Percentiles rank a stretch among this genome's conserved stretches.
Conservation (phyloP, 2,797 vertebrate species). For the Sciaenops ocellatus region DNA sequence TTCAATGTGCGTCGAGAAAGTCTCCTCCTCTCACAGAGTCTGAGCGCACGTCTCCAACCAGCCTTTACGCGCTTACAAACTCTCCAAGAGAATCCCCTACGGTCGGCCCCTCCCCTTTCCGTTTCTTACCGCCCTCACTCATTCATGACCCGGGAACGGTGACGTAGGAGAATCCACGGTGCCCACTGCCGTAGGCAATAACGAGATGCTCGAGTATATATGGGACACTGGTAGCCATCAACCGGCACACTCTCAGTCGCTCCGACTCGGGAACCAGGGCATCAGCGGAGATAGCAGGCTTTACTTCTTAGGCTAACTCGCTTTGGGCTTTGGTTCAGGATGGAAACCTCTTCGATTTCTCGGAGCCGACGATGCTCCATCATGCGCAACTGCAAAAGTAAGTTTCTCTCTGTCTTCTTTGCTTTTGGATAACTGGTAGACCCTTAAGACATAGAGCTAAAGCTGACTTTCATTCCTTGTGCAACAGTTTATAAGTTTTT, state of each 20-base stretch:
- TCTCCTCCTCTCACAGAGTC: slow-evolving; percentile 75
- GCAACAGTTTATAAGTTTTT: slow-evolving; percentile 21
- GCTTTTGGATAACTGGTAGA: slow-evolving; percentile 13
- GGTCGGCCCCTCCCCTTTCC: slow-evolving; percentile 82
- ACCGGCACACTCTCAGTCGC: slow-evolving; percentile 87
- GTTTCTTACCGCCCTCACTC: slow-evolving; percentile 83
- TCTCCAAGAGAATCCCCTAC: slow-evolving; percentile 77
- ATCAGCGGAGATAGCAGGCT: slow-evolving; percentile 91
- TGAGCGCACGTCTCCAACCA: slow-evolving; percentile 77
- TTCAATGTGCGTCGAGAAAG: slow-evolving; percentile 66
- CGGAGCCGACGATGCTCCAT: slow-evolving; percentile 87
- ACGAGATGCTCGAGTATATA: slow-evolving; percentile 83
- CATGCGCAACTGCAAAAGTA: slow-evolving; percentile 85
- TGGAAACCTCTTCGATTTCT: slow-evolving; percentile 85
- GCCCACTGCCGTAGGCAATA: slow-evolving; percentile 87
- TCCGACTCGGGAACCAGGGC: slow-evolving; percentile 88
- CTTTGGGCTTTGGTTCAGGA: slow-evolving; percentile 89
- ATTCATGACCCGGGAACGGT: slow-evolving; percentile 82
- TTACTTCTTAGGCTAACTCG: slow-evolving; percentile 88
- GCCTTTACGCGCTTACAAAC: slow-evolving; percentile 78
- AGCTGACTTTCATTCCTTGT: background rate
- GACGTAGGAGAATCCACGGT: slow-evolving; percentile 88
- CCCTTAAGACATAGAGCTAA: background rate
- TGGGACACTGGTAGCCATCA: slow-evolving; percentile 63
- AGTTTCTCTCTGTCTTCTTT: slow-evolving; percentile 69